Conservation (phyloP, 2,888 invertebrate species). For the Rotaria magnacalcarata region DNA sequence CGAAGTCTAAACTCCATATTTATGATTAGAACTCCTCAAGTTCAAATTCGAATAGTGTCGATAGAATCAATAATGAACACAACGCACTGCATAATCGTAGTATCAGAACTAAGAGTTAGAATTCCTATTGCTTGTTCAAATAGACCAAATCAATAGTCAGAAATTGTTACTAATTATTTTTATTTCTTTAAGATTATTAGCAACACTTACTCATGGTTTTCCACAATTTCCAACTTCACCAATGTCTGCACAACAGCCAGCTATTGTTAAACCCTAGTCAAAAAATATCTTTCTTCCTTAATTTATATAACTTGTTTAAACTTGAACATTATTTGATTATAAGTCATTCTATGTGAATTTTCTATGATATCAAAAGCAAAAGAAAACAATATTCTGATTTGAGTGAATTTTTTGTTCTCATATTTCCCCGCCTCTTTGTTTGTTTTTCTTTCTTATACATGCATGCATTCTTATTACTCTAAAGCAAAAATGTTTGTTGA, state of each 20-base stretch:
- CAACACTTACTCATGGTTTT: constrained; percentile 34
- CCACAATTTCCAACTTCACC: constrained; percentile 33
- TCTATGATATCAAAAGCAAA: not conserved
- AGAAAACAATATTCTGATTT: constrained; percentile 7
- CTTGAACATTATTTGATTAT: not conserved
- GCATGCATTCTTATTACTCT: not conserved
- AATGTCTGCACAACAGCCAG: not conserved
- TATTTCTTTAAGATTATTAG: not conserved
- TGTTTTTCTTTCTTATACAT: not conserved
- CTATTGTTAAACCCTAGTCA: constrained; percentile 12
- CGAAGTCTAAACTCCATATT: too few species aligned
- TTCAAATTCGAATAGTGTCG: too few species aligned
- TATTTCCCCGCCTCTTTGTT: not conserved
- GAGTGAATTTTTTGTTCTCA: not conserved
- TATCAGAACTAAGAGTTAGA: too few species aligned
- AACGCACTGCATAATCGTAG: too few species aligned
- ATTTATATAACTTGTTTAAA: not conserved
- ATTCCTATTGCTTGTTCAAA: too few species aligned
- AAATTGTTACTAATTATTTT: too few species aligned
- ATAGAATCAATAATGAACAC: too few species aligned
- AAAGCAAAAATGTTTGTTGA: not conserved
- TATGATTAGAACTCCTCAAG: too few species aligned
- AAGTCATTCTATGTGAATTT: constrained; percentile 1
- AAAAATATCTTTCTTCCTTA: not conserved
- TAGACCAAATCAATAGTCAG: too few species aligned